Base-by-base conservation (phyloP, 2,888 invertebrate species). In the Papilio elwesi region DNA sequence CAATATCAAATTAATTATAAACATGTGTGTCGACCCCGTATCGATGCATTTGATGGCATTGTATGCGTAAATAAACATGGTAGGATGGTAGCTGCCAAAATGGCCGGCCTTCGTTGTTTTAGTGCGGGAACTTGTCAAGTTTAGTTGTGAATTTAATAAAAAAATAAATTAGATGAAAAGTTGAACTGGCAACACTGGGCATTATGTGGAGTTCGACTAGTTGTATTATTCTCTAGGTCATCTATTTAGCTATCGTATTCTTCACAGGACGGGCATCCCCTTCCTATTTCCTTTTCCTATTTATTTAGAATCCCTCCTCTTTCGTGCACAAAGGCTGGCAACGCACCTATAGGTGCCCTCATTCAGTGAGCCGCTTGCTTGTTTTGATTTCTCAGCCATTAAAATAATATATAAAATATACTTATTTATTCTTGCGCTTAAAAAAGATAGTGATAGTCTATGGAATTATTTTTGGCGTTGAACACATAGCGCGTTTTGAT, bases 61-160 rank as follows among this genome's bases (percentile, higher is more conserved):
- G 83, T 83, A 85, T 86, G 87, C 93, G 91, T 92, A 93, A 93
- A 93, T 93, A 93, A 92, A 93, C 90, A 92, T 83, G 85, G 83
- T 26, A 26, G n/a, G 1, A 26, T 26, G 26, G 26, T 82, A 74
- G 84, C 79, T 92, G 93, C 93, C 93, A 93, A 93, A 87, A 91
- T 88, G 90, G 86, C 84, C 87, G 93, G 87, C 93, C 93, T 93
- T 93, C 92, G 88, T 88, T 92, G 91, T 91, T 92, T 91, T 87
- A 88, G 85, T 85, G 80, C 81, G 82, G 84, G 85, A 82, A 80
- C 79, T 80, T 79, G 77, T 81, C 77, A 73, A 73, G 68, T 67
- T 64, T 59, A 52, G 43, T 38, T 59, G n/a, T 59, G n/a, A 9
- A 38, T 38, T 57, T 57, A 38, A 13, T 13, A 1, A 26, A 57